These are phyloP conservation scores for Eulimnadia texana DNA, from an alignment of 1,140 invertebrate species.

Conservation along the genomic window DNA sequence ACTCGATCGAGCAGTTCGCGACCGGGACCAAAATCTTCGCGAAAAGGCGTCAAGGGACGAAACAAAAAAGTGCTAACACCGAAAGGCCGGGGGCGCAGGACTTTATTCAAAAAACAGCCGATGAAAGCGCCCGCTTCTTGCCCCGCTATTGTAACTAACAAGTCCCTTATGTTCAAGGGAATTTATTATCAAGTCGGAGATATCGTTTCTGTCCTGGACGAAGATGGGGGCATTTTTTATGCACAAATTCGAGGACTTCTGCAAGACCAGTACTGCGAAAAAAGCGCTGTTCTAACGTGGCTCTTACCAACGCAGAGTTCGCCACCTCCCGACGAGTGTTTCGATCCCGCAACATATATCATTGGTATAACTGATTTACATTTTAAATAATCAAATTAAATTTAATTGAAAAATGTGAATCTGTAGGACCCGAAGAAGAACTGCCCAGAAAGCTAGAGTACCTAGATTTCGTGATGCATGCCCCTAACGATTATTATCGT, in stretches of 20 bases:
- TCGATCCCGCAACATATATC: conserved; percentile 81
- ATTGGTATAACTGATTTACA: conserved; percentile 40
- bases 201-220: conserved; percentile 70
- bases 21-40: conserved; percentile 26
- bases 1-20: conserved; percentile 27
- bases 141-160: conserved; percentile 60
- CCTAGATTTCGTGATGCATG: conserved; percentile 85
- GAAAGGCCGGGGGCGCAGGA: conserved; percentile 55
- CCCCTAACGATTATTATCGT: conserved; percentile 72
- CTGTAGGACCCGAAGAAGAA: conserved; percentile 77
- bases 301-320: conserved; percentile 67
- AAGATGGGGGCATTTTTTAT: conserved; percentile 63
- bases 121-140: conserved; percentile 63
- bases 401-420: no score
- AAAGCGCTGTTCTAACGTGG: conserved; percentile 87
- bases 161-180: conserved; percentile 69
- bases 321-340: conserved; percentile 55
- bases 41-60: conserved; percentile 37
- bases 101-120: conserved; percentile 65
- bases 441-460: conserved; percentile 67
- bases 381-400: neutral
- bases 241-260: conserved; percentile 77
- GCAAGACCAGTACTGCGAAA: conserved; percentile 84
- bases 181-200: conserved; percentile 79
- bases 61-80: conserved; percentile 37